Percentiles rank a stretch among this genome's conserved stretches.
Evolutionary conservation across 2,888 invertebrate genomes (phyloP).

Genomic region (Horisme vitalbata): DNA sequence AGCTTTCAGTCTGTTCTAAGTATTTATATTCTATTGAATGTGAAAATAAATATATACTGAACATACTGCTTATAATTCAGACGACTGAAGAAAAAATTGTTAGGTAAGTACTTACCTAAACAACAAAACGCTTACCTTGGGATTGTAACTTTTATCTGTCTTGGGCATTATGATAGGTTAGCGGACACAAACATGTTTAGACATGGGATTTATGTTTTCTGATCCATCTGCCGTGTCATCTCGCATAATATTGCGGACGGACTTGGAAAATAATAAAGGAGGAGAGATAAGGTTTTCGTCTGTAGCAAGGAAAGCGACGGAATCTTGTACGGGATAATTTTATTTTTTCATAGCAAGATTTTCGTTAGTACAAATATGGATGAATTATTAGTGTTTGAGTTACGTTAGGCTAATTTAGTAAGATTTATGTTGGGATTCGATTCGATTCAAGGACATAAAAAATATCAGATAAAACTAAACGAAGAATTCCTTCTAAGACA

Average conservation of each 20-base stretch:
- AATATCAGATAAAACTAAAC: not conserved
- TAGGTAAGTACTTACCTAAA: slow-evolving; percentile 20
- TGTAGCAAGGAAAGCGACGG: slow-evolving; percentile 59
- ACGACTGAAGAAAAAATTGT: no score
- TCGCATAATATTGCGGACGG: slow-evolving; percentile 76
- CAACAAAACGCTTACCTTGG: no score
- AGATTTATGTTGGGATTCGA: slow-evolving; percentile 43
- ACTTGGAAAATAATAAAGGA: slow-evolving; percentile 77
- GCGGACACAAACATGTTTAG: slow-evolving; percentile 72
- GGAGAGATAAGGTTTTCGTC: slow-evolving; percentile 69
- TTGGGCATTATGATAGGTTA: no score
- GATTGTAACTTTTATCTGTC: no score
- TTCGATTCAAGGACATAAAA: not conserved
- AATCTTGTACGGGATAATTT: slow-evolving; percentile 68
- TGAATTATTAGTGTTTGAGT: slow-evolving; percentile 56
- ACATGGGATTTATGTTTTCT: slow-evolving; percentile 76
- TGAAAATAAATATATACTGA: no score
- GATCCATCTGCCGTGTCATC: slow-evolving; percentile 72
- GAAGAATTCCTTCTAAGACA: not conserved
- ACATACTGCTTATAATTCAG: no score
- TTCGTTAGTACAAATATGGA: slow-evolving; percentile 59
- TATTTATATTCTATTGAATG: slow-evolving; percentile 16
- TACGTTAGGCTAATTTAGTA: slow-evolving; percentile 46
- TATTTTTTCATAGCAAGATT: slow-evolving; percentile 74
- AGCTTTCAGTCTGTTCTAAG: slow-evolving; percentile 4